Conservation (phyloP, 2,113 vertebrate genomes). For the Columba janthina region DNA sequence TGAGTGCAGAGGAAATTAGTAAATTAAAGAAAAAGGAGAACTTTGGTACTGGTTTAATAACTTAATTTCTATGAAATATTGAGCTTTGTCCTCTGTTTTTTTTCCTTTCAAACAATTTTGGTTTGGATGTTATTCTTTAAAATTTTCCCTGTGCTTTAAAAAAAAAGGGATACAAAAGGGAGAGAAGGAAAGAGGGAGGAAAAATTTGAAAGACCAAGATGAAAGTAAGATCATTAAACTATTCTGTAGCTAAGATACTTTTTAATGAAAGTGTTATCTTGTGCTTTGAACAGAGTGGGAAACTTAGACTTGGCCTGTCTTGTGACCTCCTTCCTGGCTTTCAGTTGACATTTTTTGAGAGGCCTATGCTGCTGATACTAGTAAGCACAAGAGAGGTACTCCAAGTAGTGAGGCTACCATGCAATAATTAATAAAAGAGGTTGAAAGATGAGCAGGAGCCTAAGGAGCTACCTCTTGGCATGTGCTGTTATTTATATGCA, state of each 20-base stretch:
- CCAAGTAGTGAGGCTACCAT: neutral
- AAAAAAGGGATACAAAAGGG: accelerated
- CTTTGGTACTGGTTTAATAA: neutral
- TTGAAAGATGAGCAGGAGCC: neutral
- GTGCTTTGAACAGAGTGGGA: neutral
- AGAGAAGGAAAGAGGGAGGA: neutral
- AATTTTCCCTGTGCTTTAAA: neutral
- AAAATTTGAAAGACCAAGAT: neutral
- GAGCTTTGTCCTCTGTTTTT: neutral
- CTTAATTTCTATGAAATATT: neutral
- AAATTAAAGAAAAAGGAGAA: neutral
- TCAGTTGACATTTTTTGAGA: neutral
- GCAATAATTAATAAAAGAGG: neutral
- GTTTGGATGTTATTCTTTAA: neutral
- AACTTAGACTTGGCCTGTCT: neutral
- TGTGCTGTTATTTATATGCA: neutral
- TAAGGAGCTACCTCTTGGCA: neutral
- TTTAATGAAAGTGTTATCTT: neutral
- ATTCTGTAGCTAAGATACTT: neutral
- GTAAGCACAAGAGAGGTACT: neutral
- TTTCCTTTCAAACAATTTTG: neutral
- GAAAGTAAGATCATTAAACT: neutral
- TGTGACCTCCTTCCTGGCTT: neutral
- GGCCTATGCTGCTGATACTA: neutral
- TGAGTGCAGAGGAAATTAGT: neutral